Conservation (phyloP, 2,113 vertebrate genomes). For the Phainopepla nitens region DNA sequence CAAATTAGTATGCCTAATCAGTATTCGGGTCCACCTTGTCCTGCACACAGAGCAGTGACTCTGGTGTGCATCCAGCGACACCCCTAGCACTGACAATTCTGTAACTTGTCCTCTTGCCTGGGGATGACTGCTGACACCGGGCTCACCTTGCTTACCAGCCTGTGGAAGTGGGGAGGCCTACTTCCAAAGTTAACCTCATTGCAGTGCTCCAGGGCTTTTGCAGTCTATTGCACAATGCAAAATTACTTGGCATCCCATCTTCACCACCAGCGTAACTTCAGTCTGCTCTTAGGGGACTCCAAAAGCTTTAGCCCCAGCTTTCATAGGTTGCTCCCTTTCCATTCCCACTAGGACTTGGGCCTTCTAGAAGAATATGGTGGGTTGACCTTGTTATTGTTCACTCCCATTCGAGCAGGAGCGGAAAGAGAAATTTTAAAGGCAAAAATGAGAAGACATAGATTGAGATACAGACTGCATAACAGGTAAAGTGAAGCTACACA, state of each 20-base stretch:
- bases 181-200: background rate
- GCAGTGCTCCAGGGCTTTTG: background rate
- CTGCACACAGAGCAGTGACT: accelerated
- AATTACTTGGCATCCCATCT: background rate
- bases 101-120: background rate
- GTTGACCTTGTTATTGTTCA: accelerated
- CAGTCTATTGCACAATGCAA: background rate
- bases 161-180: background rate
- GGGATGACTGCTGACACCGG: background rate
- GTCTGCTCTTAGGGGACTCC: background rate
- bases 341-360: background rate
- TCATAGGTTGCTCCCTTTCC: background rate
- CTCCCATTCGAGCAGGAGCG: background rate
- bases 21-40: background rate
- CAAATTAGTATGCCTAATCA: background rate
- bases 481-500: background rate
- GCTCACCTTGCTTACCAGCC: no score
- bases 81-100: background rate
- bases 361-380: background rate
- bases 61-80: no score
- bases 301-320: background rate
- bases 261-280: background rate
- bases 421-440: background rate
- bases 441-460: background rate
- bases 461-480: background rate